Evolutionary conservation across 1,140 invertebrate genomes (phyloP).

Genomic region (Tetraneura akinire): DNA sequence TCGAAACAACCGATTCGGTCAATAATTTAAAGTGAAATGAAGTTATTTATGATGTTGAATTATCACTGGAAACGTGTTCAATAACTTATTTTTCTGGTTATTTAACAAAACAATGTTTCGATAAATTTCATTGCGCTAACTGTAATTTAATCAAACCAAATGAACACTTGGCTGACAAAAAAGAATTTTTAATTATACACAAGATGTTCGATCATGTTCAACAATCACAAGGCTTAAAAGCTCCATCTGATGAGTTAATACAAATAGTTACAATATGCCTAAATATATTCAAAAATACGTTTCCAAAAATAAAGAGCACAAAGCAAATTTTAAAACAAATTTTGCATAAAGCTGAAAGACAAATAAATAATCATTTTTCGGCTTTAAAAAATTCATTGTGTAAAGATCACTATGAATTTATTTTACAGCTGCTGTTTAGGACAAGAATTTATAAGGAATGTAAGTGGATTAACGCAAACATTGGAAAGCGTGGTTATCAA

Average conservation of each 20-base stretch:
- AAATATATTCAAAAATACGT: conserved; percentile 4
- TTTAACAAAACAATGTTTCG: conserved; percentile 4
- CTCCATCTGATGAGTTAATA: neutral
- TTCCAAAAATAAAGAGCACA: neutral
- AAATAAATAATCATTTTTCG: neutral
- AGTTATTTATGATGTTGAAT: neutral
- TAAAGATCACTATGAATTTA: neutral
- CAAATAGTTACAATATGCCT: neutral
- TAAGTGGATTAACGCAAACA: neutral
- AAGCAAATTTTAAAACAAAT: neutral
- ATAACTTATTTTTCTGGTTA: neutral
- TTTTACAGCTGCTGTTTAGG: neutral
- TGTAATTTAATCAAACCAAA: conserved; percentile 4
- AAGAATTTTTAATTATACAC: conserved; percentile 4
- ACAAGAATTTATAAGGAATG: neutral
- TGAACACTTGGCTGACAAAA: neutral
- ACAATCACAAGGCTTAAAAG: neutral
- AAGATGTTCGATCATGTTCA: neutral
- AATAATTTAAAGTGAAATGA: neutral
- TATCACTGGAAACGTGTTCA: neutral
- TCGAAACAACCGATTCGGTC: neutral
- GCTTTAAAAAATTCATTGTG: neutral
- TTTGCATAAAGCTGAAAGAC: neutral
- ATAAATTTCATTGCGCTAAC: neutral
- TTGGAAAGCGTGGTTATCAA: neutral